Evolutionary conservation across 2,113 vertebrate species (phyloP), one percentile per base, ranked within the genome.

Genomic region (Mormyrus lacerda): DNA sequence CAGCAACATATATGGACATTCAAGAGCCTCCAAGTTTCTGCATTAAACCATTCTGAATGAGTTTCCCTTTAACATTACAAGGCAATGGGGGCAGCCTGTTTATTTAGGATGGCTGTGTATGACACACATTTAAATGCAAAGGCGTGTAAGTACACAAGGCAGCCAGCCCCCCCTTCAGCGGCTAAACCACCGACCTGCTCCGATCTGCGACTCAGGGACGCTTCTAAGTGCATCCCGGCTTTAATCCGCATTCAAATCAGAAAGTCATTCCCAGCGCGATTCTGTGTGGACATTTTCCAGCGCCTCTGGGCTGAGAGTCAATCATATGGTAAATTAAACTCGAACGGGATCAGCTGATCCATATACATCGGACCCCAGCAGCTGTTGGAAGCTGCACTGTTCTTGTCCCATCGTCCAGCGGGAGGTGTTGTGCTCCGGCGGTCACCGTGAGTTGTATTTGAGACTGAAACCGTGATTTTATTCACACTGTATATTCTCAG

Each of bases 111-210:
- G 73, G 73, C 31, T 79, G 73, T 19, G 35, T 79, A 42, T 79
- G 31, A 42, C 73, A 79, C 73, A 79, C 73, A 79, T 79, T 42
- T 95, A 95, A 94, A 96, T 96, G 95, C 95, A 95, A 95, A 95
- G 95, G 94, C 61, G 89, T 91, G 90, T 92, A 83, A 42, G 88
- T 89, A 89, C 92, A 95, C 94, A 95, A 95, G 95, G 91, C 92
- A 94, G 91, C 92, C 90, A 90, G 93, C 94, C 95, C 94, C 95
- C 95, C 93, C 94, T 94, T 95, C 93, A 93, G 93, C 92, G 90
- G 94, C 93, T 93, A 94, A 93, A 95, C 95, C 95, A 96, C 95
- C 94, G 96, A 95, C 95, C 95, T 95, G 95, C 94, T 96, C 95
- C 95, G 95, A 95, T 96, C 93, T 95, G 93, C 92, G 93, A 92